Evolutionary conservation across 2,797 vertebrate species (phyloP), one percentile per base, ranked within the genome.

Genomic region (Rhabdophis nuchalis): DNA sequence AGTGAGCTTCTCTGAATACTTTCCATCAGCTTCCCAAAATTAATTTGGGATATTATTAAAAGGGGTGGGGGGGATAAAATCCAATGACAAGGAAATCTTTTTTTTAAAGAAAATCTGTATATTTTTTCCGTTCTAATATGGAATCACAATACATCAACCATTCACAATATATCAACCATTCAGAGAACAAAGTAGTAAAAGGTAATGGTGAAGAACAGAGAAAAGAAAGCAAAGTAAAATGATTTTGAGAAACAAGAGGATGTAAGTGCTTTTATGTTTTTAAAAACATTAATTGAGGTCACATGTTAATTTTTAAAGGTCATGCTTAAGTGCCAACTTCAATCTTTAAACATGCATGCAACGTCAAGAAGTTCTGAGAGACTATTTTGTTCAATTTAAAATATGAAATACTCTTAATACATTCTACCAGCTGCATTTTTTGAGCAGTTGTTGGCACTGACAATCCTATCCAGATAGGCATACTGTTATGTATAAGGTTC

Each of bases 271-370:
- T 97, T 95, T 95, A 72, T 97, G 58, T 64, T 36, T 54, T n/a
- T 77, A 88, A 94, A 97, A 96, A 95, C 95, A 97, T 96, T 93
- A 94, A 93, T 97, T 96, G 95, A 97, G 97, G 97, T 97, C 97
- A 95, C 91, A 95, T 95, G 95, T 94, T 91, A 97, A 93, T 94
- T 91, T 95, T 95, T 91, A 96, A 96, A 95, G 92, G 95, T 96
- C 94, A 97, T 96, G 95, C 94, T 94, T 94, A 95, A 96, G 96
- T 96, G 97, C 96, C 96, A 96, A 94, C 94, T 95, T 93, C 93
- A 95, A 93, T 95, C 95, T 97, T 92, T 96, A 89, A 92, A 96
- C 93, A 96, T 94, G 93, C 91, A 96, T 96, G 97, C 96, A 96
- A 96, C 87, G 92, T 88, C 91, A 91, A 93, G 95, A 95, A 94